Evolutionary conservation across 2,797 vertebrate genomes (phyloP).

Genomic region (Mastacembelus armatus): DNA sequence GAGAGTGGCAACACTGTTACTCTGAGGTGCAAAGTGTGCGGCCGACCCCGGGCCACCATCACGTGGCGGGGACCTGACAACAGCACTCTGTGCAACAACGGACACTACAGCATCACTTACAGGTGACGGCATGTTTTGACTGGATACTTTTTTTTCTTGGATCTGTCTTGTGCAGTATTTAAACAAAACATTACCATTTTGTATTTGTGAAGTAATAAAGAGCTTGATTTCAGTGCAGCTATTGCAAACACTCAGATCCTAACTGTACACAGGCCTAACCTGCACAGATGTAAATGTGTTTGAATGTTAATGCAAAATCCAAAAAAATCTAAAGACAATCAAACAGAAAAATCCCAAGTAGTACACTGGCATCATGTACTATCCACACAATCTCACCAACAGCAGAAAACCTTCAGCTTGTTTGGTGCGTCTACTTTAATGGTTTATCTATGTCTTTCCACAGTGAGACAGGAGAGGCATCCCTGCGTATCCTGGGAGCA

Average conservation of each 20-base stretch:
- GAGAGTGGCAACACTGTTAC: constrained; percentile 93
- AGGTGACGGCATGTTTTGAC: constrained; percentile 78
- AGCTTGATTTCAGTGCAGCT: neutral
- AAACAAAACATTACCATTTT: neutral
- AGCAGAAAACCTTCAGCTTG: neutral
- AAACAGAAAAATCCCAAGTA: neutral
- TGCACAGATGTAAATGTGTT: neutral
- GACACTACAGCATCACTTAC: constrained; percentile 91
- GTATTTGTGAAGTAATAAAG: neutral
- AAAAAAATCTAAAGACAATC: neutral
- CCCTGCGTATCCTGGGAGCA: constrained; percentile 89
- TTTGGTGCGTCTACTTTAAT: neutral
- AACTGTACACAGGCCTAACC: no score
- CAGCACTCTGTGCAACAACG: constrained; percentile 88
- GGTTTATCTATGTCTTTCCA: neutral
- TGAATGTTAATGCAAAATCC: neutral
- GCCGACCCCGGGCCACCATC: constrained; percentile 91
- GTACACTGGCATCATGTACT: neutral
- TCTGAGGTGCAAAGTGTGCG: constrained; percentile 93
- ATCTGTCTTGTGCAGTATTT: neutral
- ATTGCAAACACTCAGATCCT: neutral
- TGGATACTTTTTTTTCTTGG: neutral
- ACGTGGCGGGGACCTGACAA: constrained; percentile 96
- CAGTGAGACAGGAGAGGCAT: constrained; percentile 94
- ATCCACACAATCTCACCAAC: neutral